A percentile compares a stretch with the other conserved stretches of the same genome.
Conservation (phyloP, 2,888 invertebrate species). For the Amphipoea lucens region DNA sequence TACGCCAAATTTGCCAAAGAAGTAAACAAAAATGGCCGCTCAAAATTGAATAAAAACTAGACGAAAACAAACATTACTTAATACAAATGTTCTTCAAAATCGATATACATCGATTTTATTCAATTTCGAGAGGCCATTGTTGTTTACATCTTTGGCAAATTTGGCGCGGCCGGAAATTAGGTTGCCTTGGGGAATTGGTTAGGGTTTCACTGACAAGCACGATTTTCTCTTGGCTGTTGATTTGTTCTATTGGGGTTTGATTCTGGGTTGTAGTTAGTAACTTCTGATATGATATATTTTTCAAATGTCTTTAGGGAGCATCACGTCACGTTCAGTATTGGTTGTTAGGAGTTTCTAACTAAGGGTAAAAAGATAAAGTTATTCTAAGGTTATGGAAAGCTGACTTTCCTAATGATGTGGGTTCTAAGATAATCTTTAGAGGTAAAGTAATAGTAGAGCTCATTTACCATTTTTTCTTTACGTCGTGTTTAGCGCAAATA, state of each 20-base stretch:
- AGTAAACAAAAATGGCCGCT: too few relatives aligned
- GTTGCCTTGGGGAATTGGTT: background rate
- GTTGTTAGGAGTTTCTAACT: background rate
- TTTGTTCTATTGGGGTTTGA: background rate
- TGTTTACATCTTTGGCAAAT: too few relatives aligned
- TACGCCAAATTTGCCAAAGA: too few relatives aligned
- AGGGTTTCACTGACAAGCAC: background rate
- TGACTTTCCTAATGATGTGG: background rate
- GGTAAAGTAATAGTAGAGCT: background rate
- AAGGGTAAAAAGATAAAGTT: background rate
- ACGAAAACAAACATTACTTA: too few relatives aligned
- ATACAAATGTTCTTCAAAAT: too few relatives aligned
- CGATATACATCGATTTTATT: too few relatives aligned
- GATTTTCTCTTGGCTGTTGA: slow-evolving; percentile 6
- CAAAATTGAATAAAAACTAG: too few relatives aligned
- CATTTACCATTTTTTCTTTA: background rate
- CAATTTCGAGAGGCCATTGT: too few relatives aligned
- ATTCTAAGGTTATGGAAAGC: background rate
- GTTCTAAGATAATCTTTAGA: background rate
- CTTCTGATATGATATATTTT: slow-evolving; percentile 1
- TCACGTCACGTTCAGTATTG: background rate
- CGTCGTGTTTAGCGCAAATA: background rate
- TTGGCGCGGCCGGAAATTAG: too few relatives aligned
- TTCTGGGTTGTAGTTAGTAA: background rate
- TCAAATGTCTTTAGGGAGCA: background rate